Base-by-base conservation (phyloP, 2,797 vertebrate species). In the Channa striata region DNA sequence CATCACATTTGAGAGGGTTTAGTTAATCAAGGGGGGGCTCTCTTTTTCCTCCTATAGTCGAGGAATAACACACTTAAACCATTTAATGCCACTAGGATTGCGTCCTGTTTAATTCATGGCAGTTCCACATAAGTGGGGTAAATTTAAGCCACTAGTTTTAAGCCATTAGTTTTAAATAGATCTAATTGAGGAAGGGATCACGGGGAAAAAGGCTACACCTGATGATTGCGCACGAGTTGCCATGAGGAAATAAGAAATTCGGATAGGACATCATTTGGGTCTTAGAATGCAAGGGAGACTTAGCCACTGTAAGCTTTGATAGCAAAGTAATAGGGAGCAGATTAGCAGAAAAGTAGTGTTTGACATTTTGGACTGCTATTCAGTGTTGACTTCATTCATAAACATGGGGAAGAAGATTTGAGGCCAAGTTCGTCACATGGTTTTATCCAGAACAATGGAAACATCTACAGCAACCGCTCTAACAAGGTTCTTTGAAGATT, bases 1-100 rank as follows among this genome's bases (percentile, higher is more conserved):
- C 93, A 93, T 94, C 92, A 92, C 91, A 93, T 94, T 94, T 93
- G 84, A 93, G 93, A 93, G 93, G 94, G 93, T 94, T 95, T 94
- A 94, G 93, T 93, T 95, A 92, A 95, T 94, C 91, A 93, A 93
- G 91, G 91, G 25, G n/a, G 82, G 89, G 84, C 87, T 85, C 91
- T 91, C 87, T 93, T 91, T 92, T 88, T 81, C 86, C 81, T 92
- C 86, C 87, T 91, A 93, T 92, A 92, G 91, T 91, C 74, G 87
- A 89, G 92, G 91, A 94, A 94, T 94, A 94, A 94, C 93, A 94
- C 84, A 90, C 88, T 92, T 94, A 95, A 94, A 95, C 92, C 93
- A 86, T 92, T 95, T 95, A 95, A 95, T 91, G 91, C 92, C 23
- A 68, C 89, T 88, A 91, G 92, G 91, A 94, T 93, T 94, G 94